A percentile compares a stretch with the other conserved stretches of the same genome.
These are phyloP conservation scores for Tor tambroides DNA, from an alignment of 2,113 vertebrate genomes.

Conservation along the genomic window DNA sequence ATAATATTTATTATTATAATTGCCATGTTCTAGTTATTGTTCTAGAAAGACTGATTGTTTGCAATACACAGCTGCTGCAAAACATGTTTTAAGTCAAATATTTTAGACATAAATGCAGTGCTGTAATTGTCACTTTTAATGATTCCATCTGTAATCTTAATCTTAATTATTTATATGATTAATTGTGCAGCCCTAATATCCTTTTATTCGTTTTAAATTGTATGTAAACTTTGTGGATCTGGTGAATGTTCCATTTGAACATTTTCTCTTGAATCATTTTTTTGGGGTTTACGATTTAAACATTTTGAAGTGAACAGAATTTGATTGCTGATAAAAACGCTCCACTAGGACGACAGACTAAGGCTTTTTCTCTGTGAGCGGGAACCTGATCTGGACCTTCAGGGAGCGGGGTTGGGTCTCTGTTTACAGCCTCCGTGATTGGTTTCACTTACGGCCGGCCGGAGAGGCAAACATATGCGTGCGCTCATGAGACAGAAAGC, in stretches of 20 bases:
- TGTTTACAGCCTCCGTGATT: constrained; percentile 65
- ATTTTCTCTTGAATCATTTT: not conserved
- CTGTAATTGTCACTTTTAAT: not conserved
- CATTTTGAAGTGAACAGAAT: not conserved
- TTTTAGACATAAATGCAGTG: not conserved
- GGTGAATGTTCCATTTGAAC: not conserved
- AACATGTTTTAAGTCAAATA: not conserved
- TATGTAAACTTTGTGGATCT: not conserved
- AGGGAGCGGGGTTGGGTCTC: constrained; percentile 60
- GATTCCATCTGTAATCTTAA: not conserved
- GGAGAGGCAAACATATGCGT: constrained; percentile 51
- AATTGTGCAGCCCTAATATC: not conserved
- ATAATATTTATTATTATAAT: not conserved
- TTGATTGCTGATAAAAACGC: too few relatives aligned
- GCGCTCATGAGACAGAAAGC: constrained; percentile 2
- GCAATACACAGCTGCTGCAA: not conserved
- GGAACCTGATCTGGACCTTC: constrained; percentile 62
- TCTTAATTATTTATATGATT: not conserved
- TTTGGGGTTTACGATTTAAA: not conserved
- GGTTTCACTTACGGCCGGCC: constrained; percentile 56
- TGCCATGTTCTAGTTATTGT: not conserved
- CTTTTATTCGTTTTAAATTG: not conserved
- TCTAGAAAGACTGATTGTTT: not conserved
- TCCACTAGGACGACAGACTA: too few relatives aligned
- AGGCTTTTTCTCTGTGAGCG: not conserved